Conservation (phyloP, 2,113 vertebrate species). For the Eupsittula cactorum region DNA sequence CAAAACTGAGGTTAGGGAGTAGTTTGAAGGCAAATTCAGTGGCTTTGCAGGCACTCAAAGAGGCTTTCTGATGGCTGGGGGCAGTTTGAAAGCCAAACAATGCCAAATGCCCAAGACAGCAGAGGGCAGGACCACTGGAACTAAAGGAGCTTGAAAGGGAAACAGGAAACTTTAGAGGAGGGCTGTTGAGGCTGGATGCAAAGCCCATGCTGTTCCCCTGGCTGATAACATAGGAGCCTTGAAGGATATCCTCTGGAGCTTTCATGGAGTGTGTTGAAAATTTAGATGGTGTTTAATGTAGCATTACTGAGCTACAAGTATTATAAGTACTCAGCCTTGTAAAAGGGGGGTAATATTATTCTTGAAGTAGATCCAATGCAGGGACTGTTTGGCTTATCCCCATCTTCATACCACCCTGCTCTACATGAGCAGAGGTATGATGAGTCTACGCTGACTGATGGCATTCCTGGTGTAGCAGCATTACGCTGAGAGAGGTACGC, state of each 20-base stretch:
- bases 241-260: not conserved
- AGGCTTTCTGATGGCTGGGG: not conserved
- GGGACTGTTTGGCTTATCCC: not conserved
- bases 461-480: not conserved
- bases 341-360: not conserved
- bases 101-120: not conserved
- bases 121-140: not conserved
- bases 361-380: accelerated
- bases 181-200: not conserved
- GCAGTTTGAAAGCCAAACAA: accelerated
- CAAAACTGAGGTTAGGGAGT: not conserved
- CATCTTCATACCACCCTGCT: not conserved
- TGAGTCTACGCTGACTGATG: not conserved
- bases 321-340: not conserved
- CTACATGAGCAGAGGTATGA: not conserved
- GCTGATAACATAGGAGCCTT: not conserved
- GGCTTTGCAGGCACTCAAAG: not conserved
- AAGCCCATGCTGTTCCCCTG: accelerated
- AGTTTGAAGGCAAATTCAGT: not conserved
- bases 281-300: not conserved
- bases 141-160: not conserved
- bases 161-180: not conserved
- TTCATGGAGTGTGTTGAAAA: not conserved
- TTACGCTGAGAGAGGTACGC: not conserved
- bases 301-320: not conserved